Evolutionary conservation across 2,888 invertebrate genomes (phyloP).

Genomic region (Spisula solida): DNA sequence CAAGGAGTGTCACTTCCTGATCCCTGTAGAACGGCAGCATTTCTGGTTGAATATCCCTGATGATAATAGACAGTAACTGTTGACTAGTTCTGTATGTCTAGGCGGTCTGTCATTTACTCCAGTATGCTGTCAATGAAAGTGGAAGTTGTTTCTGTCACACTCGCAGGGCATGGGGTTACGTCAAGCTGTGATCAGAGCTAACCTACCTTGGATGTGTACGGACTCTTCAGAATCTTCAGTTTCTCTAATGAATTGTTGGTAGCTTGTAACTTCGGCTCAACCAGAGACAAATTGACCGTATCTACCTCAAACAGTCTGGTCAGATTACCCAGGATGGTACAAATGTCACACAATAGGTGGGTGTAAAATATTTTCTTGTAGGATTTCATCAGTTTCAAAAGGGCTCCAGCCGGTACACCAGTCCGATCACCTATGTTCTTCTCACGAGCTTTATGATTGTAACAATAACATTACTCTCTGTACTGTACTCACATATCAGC

Average conservation of each 20-base stretch:
- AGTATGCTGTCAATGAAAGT: conserved; percentile 14
- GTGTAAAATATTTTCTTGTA: conserved; percentile 52
- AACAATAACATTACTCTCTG: too few species aligned
- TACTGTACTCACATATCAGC: too few species aligned
- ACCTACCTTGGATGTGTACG: neutral
- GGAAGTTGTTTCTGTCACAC: conserved; percentile 40
- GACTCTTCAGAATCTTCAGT: conserved; percentile 11
- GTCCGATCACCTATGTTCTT: conserved; percentile 41
- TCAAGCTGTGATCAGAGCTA: neutral
- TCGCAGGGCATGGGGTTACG: neutral
- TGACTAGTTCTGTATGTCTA: conserved; percentile 45
- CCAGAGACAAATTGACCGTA: conserved; percentile 33
- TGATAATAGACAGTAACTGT: conserved; percentile 35
- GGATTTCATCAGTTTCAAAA: conserved; percentile 51
- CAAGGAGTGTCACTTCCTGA: conserved; percentile 27
- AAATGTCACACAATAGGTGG: conserved; percentile 60
- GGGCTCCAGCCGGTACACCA: conserved; percentile 43
- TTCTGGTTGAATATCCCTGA: conserved; percentile 32
- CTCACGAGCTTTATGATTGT: conserved; percentile 56
- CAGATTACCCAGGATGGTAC: conserved; percentile 29
- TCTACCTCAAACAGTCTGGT: conserved; percentile 50
- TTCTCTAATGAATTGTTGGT: neutral
- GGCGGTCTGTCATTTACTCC: conserved; percentile 6
- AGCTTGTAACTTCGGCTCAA: conserved; percentile 40
- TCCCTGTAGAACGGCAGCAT: conserved; percentile 47